phyloP scores from a whole-genome alignment of 2,888 invertebrate species.

The Deilephila elpenor region DNA sequence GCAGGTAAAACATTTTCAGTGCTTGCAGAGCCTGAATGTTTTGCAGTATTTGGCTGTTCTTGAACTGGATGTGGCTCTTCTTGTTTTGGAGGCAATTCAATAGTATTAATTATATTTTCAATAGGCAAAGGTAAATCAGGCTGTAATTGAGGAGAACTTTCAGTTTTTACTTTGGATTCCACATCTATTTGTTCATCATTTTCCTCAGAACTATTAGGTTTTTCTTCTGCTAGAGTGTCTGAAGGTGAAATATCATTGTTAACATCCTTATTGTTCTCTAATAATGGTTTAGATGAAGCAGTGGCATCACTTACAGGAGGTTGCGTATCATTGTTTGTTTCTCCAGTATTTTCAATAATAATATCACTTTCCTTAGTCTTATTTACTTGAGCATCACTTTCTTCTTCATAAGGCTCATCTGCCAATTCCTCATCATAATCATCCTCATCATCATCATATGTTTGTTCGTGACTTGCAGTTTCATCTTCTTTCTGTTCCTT shows the following conservation, averaged over 20 bases:
- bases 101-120: not conserved
- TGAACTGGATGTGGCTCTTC: not conserved
- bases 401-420: not conserved
- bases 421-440: not conserved
- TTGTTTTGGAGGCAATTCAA: not conserved
- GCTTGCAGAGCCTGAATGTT: not conserved
- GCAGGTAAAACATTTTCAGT: not conserved
- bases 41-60: not conserved
- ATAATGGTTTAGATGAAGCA: not conserved
- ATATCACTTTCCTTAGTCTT: not conserved
- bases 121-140: not conserved
- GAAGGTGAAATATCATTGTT: not conserved
- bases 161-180: not conserved
- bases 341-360: not conserved
- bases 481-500: constrained; percentile 24
- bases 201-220: not conserved
- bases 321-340: not conserved
- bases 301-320: not conserved
- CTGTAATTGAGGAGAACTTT: not conserved
- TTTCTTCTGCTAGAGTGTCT: not conserved
- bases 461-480: not conserved
- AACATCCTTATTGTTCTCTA: not conserved
- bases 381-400: not conserved
- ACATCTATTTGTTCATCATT: not conserved
- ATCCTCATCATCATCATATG: not conserved